Conservation (phyloP, 2,888 invertebrate genomes). For the Drosophila mayaguana region DNA sequence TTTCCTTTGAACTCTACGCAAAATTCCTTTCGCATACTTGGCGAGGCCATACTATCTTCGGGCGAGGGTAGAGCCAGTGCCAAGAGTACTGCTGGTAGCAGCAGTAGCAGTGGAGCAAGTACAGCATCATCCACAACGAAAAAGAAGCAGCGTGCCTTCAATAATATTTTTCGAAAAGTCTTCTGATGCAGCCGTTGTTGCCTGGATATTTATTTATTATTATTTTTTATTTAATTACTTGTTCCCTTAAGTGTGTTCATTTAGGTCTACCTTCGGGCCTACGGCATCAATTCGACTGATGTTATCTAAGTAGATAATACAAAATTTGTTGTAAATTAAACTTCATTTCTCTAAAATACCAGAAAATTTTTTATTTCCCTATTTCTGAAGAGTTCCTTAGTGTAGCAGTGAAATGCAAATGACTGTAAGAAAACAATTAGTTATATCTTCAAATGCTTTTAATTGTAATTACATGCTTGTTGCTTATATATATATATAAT, state of each 20-base stretch:
- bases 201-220: constrained; percentile 43
- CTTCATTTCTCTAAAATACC: constrained; percentile 21
- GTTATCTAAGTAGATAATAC: constrained; percentile 16
- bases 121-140: constrained; percentile 84
- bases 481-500: background rate
- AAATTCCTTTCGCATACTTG: constrained; percentile 83
- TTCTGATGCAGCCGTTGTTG: constrained; percentile 86
- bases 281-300: constrained; percentile 27
- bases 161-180: constrained; percentile 92
- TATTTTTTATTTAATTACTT: constrained; percentile 20
- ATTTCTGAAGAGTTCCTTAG: constrained; percentile 68
- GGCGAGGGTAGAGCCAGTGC: constrained; percentile 59
- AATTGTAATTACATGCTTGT: constrained; percentile 41
- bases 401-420: constrained; percentile 66
- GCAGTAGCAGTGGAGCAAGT: constrained; percentile 76
- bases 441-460: constrained; percentile 27
- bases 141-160: constrained; percentile 89
- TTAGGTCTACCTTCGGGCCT: background rate
- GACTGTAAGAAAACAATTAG: constrained; percentile 61
- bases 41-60: constrained; percentile 79
- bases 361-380: constrained; percentile 31
- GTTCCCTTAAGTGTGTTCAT: constrained; percentile 30
- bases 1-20: constrained; percentile 80
- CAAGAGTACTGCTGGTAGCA: constrained; percentile 54
- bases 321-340: constrained; percentile 32